Percentiles rank a stretch among this genome's conserved stretches.
Conservation (phyloP, 2,113 vertebrate genomes). For the Xiphias gladius region DNA sequence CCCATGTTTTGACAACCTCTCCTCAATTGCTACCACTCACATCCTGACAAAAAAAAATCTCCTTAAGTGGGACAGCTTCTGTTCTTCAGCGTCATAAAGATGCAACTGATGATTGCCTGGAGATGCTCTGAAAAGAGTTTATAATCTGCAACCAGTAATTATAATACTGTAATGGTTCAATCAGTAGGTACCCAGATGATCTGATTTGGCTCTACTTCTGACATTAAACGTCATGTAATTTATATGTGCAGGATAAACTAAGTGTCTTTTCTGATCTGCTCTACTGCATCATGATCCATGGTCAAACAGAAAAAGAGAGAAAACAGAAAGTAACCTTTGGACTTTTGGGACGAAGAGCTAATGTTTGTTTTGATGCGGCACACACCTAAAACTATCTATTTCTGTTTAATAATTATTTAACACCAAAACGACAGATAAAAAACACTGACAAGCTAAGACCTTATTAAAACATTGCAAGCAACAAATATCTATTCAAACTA, state of each 20-base stretch:
- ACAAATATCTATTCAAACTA: not conserved
- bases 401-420: not conserved
- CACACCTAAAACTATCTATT: not conserved
- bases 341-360: not conserved
- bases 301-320: not conserved
- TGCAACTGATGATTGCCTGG: not conserved
- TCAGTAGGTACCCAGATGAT: not conserved
- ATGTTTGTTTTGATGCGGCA: not conserved
- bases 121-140: conserved; percentile 1
- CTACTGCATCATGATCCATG: not conserved
- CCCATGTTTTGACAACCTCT: not conserved
- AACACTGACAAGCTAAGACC: not conserved
- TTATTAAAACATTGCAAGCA: not conserved
- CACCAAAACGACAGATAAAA: not conserved
- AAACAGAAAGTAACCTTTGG: not conserved
- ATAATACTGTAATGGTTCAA: not conserved
- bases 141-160: not conserved
- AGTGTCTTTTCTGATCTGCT: not conserved
- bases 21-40: not conserved
- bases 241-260: not conserved
- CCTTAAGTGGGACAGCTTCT: not conserved
- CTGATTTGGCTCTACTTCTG: not conserved
- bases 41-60: not conserved
- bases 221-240: not conserved
- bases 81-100: not conserved